phyloP scores from a whole-genome alignment of 2,888 invertebrate species.

The Philaethria dido region DNA sequence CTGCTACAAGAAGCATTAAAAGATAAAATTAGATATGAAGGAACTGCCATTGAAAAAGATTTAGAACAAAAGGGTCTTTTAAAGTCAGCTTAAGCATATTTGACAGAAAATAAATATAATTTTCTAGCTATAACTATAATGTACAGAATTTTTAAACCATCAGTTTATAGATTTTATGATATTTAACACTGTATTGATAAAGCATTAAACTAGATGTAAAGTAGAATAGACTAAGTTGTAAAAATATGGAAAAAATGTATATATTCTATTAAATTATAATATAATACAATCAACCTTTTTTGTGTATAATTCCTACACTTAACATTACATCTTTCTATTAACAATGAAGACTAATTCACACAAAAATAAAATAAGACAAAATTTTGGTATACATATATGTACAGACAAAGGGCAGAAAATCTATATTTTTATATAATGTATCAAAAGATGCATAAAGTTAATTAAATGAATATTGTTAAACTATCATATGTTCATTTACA shows the following conservation, averaged over 20 bases:
- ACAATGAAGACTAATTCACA: too few relatives aligned
- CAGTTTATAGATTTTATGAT: not conserved
- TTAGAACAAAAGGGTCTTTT: constrained; percentile 71
- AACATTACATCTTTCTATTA: too few relatives aligned
- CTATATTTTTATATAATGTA: too few relatives aligned
- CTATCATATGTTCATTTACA: too few relatives aligned
- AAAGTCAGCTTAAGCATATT: constrained; percentile 57
- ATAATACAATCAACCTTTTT: not conserved
- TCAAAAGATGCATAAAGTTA: too few relatives aligned
- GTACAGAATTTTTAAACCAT: not conserved
- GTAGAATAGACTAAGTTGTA: not conserved
- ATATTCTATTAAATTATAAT: constrained; percentile 3
- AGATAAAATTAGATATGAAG: constrained; percentile 85
- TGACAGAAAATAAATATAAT: not conserved
- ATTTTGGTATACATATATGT: too few relatives aligned
- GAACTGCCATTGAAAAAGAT: constrained; percentile 82
- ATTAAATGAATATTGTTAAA: too few relatives aligned
- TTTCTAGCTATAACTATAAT: not conserved
- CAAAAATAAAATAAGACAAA: too few relatives aligned
- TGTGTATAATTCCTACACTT: not conserved
- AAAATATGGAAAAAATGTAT: not conserved
- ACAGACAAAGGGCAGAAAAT: too few relatives aligned
- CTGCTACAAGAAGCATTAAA: constrained; percentile 85
- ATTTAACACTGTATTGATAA: not conserved
- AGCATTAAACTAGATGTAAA: not conserved